phyloP scores from a whole-genome alignment of 2,797 vertebrate genomes.

The Argya squamiceps region DNA sequence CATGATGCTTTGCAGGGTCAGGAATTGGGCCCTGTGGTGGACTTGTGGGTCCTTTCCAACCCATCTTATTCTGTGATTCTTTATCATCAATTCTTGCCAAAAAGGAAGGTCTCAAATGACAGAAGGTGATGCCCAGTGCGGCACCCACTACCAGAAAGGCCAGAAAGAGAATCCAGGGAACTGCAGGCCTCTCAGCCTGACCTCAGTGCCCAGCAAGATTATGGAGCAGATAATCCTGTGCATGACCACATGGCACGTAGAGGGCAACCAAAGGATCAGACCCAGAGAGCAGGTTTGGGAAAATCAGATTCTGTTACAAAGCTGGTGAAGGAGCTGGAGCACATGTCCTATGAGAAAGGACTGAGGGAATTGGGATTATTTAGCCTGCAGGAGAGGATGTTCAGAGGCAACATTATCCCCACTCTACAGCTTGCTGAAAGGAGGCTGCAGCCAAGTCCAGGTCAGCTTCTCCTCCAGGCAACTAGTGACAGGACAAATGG shows the following conservation, averaged over 20 bases:
- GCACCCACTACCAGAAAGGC: no score
- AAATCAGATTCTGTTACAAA: not conserved
- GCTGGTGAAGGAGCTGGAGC: not conserved
- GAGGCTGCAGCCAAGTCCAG: not conserved
- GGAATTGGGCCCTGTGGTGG: not conserved
- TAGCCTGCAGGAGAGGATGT: not conserved
- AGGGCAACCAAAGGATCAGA: not conserved
- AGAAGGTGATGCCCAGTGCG: not conserved
- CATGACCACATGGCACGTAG: accelerated
- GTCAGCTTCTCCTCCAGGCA: not conserved
- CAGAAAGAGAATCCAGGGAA: not conserved
- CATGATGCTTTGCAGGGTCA: no score
- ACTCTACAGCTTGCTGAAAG: not conserved
- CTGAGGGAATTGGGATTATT: not conserved
- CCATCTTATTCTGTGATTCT: not conserved
- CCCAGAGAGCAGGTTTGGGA: not conserved
- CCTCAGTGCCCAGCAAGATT: not conserved
- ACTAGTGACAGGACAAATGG: not conserved
- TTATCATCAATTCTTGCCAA: not conserved
- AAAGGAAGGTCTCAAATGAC: accelerated
- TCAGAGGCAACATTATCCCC: not conserved
- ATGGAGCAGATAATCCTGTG: not conserved
- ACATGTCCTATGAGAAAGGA: accelerated
- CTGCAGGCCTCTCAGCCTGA: not conserved
- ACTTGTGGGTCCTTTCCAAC: not conserved